Percentiles rank a stretch among this genome's conserved stretches.
phyloP scores from a whole-genome alignment of 1,140 invertebrate genomes.

The Conus betulinus region DNA sequence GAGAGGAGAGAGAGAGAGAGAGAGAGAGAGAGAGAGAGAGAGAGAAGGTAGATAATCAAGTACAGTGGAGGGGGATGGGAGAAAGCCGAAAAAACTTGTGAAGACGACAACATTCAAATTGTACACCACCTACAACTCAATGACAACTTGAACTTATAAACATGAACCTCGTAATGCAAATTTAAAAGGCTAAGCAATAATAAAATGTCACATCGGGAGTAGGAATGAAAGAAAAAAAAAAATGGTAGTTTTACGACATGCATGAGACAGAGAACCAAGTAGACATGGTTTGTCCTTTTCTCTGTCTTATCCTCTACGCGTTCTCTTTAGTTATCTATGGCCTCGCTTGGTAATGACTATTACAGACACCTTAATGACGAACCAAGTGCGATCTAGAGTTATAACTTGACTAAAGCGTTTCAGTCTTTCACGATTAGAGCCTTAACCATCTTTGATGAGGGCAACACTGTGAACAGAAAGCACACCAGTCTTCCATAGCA shows the following conservation, averaged over 20 bases:
- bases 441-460: not conserved
- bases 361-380: not conserved
- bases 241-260: not conserved
- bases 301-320: not conserved
- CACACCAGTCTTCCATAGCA: not conserved
- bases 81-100: not conserved
- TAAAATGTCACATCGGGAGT: not conserved
- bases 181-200: not conserved
- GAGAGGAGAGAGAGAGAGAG: too few species aligned
- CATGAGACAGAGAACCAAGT: not conserved
- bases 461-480: not conserved
- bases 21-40: not conserved
- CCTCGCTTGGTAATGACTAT: not conserved
- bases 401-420: not conserved
- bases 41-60: not conserved
- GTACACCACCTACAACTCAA: not conserved
- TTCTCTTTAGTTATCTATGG: not conserved
- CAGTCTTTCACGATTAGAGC: not conserved
- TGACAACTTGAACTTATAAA: slow-evolving; percentile 2
- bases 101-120: not conserved
- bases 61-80: not conserved
- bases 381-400: not conserved
- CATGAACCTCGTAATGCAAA: not conserved
- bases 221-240: not conserved
- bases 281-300: not conserved